Percentiles rank a stretch among this genome's conserved stretches.
phyloP scores from a whole-genome alignment of 2,888 invertebrate genomes.

The Chloroclysta siterata region DNA sequence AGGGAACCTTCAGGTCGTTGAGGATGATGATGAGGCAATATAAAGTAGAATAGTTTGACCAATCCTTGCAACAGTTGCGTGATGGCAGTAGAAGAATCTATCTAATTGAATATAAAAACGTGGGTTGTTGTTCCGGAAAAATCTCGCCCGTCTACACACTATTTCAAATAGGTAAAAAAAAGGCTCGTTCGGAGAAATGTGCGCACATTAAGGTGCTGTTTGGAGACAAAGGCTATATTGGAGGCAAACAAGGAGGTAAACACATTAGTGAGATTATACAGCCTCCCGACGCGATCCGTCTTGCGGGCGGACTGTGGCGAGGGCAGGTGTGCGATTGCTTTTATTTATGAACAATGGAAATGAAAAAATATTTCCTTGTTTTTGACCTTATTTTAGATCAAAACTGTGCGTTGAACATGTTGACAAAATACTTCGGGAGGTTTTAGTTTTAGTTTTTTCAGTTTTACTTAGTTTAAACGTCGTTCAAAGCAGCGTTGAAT shows the following conservation, averaged over 20 bases:
- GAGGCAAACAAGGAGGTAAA: slow-evolving; percentile 71
- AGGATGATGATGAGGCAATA: too few species aligned
- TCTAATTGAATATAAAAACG: too few species aligned
- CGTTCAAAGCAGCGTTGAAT: too few species aligned
- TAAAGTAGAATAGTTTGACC: too few species aligned
- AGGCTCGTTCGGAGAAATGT: slow-evolving; percentile 58
- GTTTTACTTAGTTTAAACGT: too few species aligned
- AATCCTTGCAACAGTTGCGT: neutral
- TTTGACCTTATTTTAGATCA: neutral
- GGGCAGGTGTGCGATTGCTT: slow-evolving; percentile 17
- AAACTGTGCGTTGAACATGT: neutral
- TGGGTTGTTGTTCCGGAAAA: neutral
- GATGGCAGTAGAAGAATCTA: neutral
- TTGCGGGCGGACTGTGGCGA: slow-evolving; percentile 41
- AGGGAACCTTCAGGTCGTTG: too few species aligned
- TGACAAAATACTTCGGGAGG: too few species aligned
- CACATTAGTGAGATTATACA: slow-evolving; percentile 74
- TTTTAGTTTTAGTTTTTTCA: too few species aligned
- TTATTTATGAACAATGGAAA: slow-evolving; percentile 14
- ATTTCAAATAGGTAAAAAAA: slow-evolving; percentile 57
- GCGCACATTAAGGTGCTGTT: slow-evolving; percentile 60
- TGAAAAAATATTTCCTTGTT: slow-evolving; percentile 10
- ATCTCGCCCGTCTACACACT: slow-evolving; percentile 7
- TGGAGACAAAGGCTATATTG: slow-evolving; percentile 61
- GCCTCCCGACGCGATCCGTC: slow-evolving; percentile 58